These are phyloP conservation scores for Euura saliciscinereae DNA, from an alignment of 1,140 invertebrate genomes.

Conservation along the genomic window DNA sequence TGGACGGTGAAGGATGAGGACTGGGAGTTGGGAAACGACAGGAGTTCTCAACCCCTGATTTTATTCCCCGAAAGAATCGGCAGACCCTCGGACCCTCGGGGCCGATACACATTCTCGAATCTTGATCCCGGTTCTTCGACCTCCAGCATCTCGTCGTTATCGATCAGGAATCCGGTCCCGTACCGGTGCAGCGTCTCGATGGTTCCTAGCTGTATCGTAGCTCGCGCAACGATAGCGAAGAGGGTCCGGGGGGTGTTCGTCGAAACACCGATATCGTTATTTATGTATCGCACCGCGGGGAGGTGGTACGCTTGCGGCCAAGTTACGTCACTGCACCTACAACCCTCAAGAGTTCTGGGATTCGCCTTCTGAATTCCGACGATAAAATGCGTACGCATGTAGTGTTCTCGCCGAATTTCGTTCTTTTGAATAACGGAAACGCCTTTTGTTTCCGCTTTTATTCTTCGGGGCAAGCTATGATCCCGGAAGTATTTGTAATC, in stretches of 20 bases:
- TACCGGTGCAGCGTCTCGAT: too few relatives aligned
- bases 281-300: slow-evolving; percentile 46
- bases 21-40: too few relatives aligned
- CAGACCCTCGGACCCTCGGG: too few relatives aligned
- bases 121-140: too few relatives aligned
- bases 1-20: too few relatives aligned
- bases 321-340: background rate
- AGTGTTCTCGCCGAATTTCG: background rate
- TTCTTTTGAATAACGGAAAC: background rate
- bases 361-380: background rate
- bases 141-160: too few relatives aligned
- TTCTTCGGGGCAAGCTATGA: background rate
- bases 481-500: background rate
- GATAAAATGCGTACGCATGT: too few relatives aligned
- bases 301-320: background rate
- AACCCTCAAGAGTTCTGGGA: background rate
- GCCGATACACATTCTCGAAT: too few relatives aligned
- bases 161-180: too few relatives aligned
- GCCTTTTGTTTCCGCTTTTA: background rate
- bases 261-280: slow-evolving; percentile 58
- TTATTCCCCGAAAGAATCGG: too few relatives aligned
- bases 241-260: slow-evolving; percentile 37
- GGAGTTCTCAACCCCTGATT: too few relatives aligned
- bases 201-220: background rate
- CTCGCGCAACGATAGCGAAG: background rate